Evolutionary conservation across 2,797 vertebrate species (phyloP), one percentile per base, ranked within the genome.

Genomic region (Phalloptychus januarius): DNA sequence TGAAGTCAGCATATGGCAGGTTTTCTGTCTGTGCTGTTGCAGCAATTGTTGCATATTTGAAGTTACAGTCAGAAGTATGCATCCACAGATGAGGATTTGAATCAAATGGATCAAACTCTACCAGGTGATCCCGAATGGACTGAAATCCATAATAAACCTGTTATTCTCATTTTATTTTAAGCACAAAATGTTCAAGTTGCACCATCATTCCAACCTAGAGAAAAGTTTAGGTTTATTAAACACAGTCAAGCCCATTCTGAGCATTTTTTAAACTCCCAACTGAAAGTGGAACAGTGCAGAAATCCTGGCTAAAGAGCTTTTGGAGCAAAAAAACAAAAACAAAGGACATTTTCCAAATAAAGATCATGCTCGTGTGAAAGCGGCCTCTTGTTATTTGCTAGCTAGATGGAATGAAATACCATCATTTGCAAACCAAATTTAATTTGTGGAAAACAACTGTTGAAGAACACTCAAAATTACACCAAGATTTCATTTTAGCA

Each of bases 391-490:
- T 25, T 38, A 40, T 40, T 40, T 73, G 48, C 20, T 23, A 40
- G 5, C 36, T 16, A 45, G 42, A 4, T 0, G 4, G 42, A 73
- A 73, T 10, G 1, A 54, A 38, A 54, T 54, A 18, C 36, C 25
- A 38, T 54, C 48, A 72, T 50, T 54, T 54, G 20, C 48, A 56
- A 73, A 54, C 71, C 46, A 72, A 38, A 38, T 38, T 71, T 71
- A 71, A 71, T 71, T 71, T 71, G 67, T 45, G 42, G 12, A 69
- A 31, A 45, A 71, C 67, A 71, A 28, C 42, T 71, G 42, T 71
- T 71, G 67, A 70, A 16, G 67, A 70, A 70, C 67, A 71, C 67
- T 45, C 67, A 28, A 71, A 71, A 45, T 45, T 7, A 71, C 13
- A 28, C 42, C 10, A 44, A 45, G 67, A 28, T 71, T 71, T 45